Percentiles rank a stretch among this genome's conserved stretches.
These are phyloP conservation scores for Gephyroberyx darwinii DNA, from an alignment of 2,797 vertebrate genomes.

Conservation along the genomic window DNA sequence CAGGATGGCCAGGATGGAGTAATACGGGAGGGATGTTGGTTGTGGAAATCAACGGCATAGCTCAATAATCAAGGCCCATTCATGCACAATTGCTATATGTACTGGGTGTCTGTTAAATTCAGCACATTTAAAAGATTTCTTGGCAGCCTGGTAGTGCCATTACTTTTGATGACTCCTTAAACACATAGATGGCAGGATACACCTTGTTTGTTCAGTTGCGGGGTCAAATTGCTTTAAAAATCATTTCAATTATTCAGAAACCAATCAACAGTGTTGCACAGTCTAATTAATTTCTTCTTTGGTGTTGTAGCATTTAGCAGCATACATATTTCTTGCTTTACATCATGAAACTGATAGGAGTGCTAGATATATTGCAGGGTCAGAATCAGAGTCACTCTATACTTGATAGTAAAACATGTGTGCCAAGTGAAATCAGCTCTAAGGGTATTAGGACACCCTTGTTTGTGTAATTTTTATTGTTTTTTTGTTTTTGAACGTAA, in stretches of 20 bases:
- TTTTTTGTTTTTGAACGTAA: too few species aligned
- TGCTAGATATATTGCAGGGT: too few species aligned
- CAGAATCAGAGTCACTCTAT: too few species aligned
- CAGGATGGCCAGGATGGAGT: background rate
- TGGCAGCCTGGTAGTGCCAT: background rate
- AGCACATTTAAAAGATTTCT: slow-evolving; percentile 29
- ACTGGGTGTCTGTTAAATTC: slow-evolving; percentile 30
- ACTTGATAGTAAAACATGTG: too few species aligned
- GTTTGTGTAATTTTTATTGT: too few species aligned
- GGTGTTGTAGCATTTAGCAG: background rate
- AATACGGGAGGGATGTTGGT: background rate
- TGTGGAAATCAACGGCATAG: slow-evolving; percentile 19
- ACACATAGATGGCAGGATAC: background rate
- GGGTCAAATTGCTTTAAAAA: slow-evolving; percentile 16
- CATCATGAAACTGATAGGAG: too few species aligned
- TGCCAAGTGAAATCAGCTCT: too few species aligned
- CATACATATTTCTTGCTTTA: too few species aligned
- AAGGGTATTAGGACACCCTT: too few species aligned
- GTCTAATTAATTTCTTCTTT: background rate
- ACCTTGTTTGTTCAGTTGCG: background rate
- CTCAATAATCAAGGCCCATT: slow-evolving; percentile 29
- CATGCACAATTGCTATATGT: slow-evolving; percentile 5
- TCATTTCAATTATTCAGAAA: background rate
- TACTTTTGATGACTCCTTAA: too few species aligned
- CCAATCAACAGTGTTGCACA: background rate